phyloP scores from a whole-genome alignment of 2,888 invertebrate species.

The Amblyjoppa fuscipennis region DNA sequence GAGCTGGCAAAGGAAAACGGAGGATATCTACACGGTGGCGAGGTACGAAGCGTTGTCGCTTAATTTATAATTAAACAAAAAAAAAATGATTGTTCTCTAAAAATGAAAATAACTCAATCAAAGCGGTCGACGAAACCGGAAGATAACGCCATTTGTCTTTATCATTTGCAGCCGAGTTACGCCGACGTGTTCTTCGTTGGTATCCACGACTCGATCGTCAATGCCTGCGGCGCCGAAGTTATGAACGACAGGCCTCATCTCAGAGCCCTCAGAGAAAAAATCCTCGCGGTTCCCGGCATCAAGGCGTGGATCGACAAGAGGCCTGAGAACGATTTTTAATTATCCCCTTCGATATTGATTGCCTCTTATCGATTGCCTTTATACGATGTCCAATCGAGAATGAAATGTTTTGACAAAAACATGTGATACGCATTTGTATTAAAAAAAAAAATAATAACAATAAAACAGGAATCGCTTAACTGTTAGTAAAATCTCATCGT shows the following conservation, averaged over 20 bases:
- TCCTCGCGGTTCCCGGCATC: slow-evolving; percentile 74
- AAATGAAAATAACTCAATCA: neutral
- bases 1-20: slow-evolving; percentile 75
- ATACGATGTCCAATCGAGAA: neutral
- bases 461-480: neutral
- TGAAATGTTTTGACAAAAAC: neutral
- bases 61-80: neutral
- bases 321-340: slow-evolving; percentile 74
- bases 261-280: slow-evolving; percentile 75
- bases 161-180: slow-evolving; percentile 77
- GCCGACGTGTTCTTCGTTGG: slow-evolving; percentile 80
- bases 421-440: neutral
- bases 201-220: slow-evolving; percentile 75
- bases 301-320: slow-evolving; percentile 76
- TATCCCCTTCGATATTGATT: neutral
- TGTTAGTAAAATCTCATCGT: neutral
- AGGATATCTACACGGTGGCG: slow-evolving; percentile 79
- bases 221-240: slow-evolving; percentile 74
- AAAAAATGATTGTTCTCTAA: neutral
- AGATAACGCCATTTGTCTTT: slow-evolving; percentile 1
- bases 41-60: slow-evolving; percentile 70
- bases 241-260: slow-evolving; percentile 75
- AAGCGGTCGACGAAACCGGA: neutral
- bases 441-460: neutral
- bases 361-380: neutral